Evolutionary conservation across 2,113 vertebrate genomes (phyloP).

Genomic region (Serinus canaria): DNA sequence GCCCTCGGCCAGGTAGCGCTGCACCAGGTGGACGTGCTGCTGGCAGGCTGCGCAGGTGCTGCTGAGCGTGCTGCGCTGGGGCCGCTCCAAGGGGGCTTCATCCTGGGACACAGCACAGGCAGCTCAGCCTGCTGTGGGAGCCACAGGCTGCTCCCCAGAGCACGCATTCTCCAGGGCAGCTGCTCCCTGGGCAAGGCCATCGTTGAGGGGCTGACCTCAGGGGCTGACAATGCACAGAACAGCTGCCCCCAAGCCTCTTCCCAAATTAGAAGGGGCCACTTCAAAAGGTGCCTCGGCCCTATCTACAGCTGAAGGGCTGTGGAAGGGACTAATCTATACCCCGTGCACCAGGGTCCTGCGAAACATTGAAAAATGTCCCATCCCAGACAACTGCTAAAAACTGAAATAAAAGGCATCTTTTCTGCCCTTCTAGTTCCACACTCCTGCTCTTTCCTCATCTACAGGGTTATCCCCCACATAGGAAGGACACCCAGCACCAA

Average conservation of each 20-base stretch:
- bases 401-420: neutral
- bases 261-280: neutral
- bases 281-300: neutral
- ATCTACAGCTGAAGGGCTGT: neutral
- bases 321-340: neutral
- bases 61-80: slow-evolving; percentile 71
- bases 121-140: neutral
- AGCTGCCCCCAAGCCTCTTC: neutral
- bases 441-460: neutral
- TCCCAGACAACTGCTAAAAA: neutral
- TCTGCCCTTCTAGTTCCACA: neutral
- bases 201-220: neutral
- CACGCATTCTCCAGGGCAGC: neutral
- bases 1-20: slow-evolving; percentile 89
- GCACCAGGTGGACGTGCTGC: slow-evolving; percentile 94
- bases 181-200: neutral
- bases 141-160: neutral
- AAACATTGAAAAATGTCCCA: neutral
- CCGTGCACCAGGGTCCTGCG: neutral
- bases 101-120: neutral
- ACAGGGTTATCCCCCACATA: neutral
- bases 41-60: slow-evolving; percentile 86
- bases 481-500: neutral
- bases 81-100: neutral
- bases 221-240: neutral